Percentiles rank a stretch among this genome's conserved stretches.
Evolutionary conservation across 2,797 vertebrate genomes (phyloP).

Genomic region (Notamacropus eugenii): DNA sequence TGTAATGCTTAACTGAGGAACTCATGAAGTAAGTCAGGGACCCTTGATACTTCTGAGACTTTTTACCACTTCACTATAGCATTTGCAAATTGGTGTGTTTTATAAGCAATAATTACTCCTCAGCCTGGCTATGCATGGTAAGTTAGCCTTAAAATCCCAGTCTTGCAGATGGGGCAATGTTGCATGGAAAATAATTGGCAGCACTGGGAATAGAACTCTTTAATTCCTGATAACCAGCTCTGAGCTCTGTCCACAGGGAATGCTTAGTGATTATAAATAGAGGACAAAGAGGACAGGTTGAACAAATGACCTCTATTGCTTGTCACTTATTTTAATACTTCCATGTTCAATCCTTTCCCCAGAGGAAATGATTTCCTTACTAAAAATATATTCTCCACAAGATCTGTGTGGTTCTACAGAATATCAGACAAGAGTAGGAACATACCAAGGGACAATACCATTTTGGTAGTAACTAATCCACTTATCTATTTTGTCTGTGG

Average conservation of each 20-base stretch:
- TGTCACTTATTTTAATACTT: slow-evolving; percentile 40
- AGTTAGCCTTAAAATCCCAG: slow-evolving; percentile 28
- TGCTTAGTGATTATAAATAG: slow-evolving; percentile 10
- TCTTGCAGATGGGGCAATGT: slow-evolving; percentile 6
- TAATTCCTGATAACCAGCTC: not conserved
- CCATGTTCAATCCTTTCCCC: slow-evolving; percentile 31
- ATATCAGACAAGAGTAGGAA: slow-evolving; percentile 42
- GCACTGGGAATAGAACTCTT: slow-evolving; percentile 9
- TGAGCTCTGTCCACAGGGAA: not conserved
- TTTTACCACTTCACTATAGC: slow-evolving; percentile 18
- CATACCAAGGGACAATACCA: not conserved
- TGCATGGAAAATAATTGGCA: slow-evolving; percentile 9
- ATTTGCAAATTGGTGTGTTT: not conserved
- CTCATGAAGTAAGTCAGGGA: not conserved
- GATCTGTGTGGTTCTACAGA: slow-evolving; percentile 38
- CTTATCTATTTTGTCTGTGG: slow-evolving; percentile 46
- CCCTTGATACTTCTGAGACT: not conserved
- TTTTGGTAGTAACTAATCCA: slow-evolving; percentile 36
- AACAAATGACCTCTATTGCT: slow-evolving; percentile 37
- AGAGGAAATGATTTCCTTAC: slow-evolving; percentile 55
- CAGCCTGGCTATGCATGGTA: not conserved
- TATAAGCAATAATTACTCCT: slow-evolving; percentile 8
- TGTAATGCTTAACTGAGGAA: not conserved
- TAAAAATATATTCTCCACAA: slow-evolving; percentile 62
- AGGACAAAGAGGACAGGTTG: slow-evolving; percentile 39